phyloP scores from a whole-genome alignment of 2,113 vertebrate genomes.

The Tetraodon nigroviridis region DNA sequence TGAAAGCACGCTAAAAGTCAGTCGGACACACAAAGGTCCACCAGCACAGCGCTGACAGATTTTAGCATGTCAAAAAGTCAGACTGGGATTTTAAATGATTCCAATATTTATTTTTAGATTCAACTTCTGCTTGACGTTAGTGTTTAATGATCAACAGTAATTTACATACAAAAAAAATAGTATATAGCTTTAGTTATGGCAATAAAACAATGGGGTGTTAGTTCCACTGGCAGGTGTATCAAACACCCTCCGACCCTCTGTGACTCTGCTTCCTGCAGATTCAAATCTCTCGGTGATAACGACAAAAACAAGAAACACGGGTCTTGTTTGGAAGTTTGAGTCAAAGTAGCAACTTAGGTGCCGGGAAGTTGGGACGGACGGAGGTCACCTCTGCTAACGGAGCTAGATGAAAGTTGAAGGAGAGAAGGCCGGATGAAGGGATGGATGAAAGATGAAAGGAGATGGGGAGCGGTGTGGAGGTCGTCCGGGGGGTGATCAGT shows the following conservation, averaged over 20 bases:
- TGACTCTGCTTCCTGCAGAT: background rate
- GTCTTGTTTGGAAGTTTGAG: constrained; percentile 25
- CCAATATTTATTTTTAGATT: no score
- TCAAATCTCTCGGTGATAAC: background rate
- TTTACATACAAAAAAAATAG: no score
- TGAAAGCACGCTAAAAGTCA: constrained; percentile 47
- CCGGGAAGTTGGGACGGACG: constrained; percentile 4
- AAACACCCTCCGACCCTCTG: background rate
- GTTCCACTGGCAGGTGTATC: no score
- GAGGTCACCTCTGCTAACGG: constrained; percentile 20
- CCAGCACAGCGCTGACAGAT: constrained; percentile 20
- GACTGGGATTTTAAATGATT: background rate
- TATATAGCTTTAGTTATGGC: no score
- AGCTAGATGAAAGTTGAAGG: constrained; percentile 54
- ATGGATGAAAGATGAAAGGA: constrained; percentile 20
- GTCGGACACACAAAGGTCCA: constrained; percentile 37
- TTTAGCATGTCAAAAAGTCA: constrained; percentile 3
- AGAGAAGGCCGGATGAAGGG: constrained; percentile 28
- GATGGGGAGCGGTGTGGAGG: constrained; percentile 46
- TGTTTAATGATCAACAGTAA: no score
- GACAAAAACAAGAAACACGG: background rate
- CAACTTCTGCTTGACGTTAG: no score
- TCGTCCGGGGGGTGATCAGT: constrained; percentile 69
- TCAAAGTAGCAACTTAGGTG: background rate
- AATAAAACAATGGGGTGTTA: no score